phyloP scores from a whole-genome alignment of 2,797 vertebrate genomes.

The Chloroceryle inda region DNA sequence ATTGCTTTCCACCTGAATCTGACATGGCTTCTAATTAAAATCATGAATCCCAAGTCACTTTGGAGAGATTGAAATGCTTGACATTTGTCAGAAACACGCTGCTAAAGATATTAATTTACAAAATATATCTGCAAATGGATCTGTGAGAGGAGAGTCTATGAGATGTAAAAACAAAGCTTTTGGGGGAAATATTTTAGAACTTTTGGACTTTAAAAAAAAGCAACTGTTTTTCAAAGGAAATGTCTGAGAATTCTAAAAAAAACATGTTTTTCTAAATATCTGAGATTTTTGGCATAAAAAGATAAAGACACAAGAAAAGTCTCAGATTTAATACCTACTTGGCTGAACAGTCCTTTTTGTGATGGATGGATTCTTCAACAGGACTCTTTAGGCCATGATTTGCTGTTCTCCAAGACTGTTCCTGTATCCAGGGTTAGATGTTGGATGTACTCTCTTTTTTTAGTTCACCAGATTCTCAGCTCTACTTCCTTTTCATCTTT shows the following conservation, averaged over 20 bases:
- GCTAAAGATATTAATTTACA: neutral
- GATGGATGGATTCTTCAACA: neutral
- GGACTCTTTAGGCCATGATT: neutral
- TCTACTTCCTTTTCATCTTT: neutral
- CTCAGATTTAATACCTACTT: neutral
- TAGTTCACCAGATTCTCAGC: neutral
- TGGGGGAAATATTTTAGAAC: neutral
- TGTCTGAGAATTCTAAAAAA: conserved; percentile 10
- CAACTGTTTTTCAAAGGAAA: neutral
- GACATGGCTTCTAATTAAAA: neutral
- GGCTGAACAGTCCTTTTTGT: neutral
- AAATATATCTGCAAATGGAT: neutral
- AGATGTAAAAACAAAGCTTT: neutral
- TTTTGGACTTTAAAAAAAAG: neutral
- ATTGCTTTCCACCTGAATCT: neutral
- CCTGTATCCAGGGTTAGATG: neutral
- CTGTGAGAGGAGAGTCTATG: neutral
- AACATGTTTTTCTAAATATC: conserved; percentile 23
- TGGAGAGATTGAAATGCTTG: neutral
- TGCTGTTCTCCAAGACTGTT: neutral
- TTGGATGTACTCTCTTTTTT: neutral
- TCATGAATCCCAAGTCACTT: neutral
- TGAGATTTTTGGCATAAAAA: conserved; percentile 41
- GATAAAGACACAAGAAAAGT: neutral
- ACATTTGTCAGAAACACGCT: neutral